Evolutionary conservation across 2,888 invertebrate species (phyloP), one percentile per base, ranked within the genome.

Genomic region (Lordiphosa andalusiaca): DNA sequence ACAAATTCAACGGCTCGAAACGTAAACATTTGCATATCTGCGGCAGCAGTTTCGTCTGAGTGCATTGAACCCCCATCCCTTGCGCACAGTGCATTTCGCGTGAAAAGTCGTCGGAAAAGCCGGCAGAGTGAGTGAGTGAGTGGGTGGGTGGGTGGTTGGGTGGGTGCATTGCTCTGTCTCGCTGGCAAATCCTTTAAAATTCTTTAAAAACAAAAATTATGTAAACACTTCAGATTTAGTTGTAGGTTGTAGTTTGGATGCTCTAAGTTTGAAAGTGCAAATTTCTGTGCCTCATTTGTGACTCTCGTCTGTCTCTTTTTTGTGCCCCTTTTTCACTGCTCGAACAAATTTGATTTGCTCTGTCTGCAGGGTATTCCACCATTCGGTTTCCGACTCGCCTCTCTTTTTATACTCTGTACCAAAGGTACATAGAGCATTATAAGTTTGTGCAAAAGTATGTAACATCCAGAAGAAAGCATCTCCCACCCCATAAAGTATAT

Each of bases 1-100:
- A 30, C 30, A 9, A 30, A 30, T 30, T 30, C 9, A 30, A 80
- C 80, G 75, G 74, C 75, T 78, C 71, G 61, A 74, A 71, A 71
- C 54, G 82, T 82, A 77, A 74, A 78, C 74, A 75, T 68, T 30
- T 30, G 30, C 30, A 30, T 30, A n/a, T n/a, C 33, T 6, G 33
- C 50, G 12, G 6, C 25, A 23, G 39, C 25, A 33, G 56, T 36
- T 23, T 54, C 48, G 48, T 47, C 33, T 42, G 50, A 19, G 59
- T 60, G 59, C 59, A 60, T 46, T 61, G 59, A 60, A 52, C 59
- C 39, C 35, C 37, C n/a, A n/a, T 42, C 25, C 25, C 3, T 1
- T 3, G 19, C 19, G 19, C 19, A 19, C 30, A 30, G 9, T 30
- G 30, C 30, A 2, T 16, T 25, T 52, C 23, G 36, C 61, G 7